Evolutionary conservation across 2,888 invertebrate species (phyloP).

Genomic region (Drosophila tripunctata): DNA sequence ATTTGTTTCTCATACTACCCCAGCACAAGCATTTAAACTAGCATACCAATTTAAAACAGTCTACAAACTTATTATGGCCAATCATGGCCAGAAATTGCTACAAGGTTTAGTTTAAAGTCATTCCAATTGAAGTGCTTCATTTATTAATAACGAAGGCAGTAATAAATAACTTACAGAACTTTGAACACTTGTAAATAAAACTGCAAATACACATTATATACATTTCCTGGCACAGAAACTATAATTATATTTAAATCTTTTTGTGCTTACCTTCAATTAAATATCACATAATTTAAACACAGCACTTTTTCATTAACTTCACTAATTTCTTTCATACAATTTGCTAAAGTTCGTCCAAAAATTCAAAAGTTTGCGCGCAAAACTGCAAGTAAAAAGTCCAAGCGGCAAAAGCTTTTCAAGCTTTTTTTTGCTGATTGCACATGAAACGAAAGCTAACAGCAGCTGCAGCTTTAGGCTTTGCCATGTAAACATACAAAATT

Average conservation of each 20-base stretch:
- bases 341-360: background rate
- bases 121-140: background rate
- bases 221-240: no score
- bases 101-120: background rate
- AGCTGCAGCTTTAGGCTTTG: conserved; percentile 42
- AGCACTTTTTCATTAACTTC: no score
- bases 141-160: background rate
- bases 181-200: no score
- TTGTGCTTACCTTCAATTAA: no score
- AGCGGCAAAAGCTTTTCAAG: conserved; percentile 40
- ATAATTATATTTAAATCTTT: no score
- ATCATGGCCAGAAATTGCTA: conserved; percentile 4
- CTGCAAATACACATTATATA: no score
- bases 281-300: no score
- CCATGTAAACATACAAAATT: conserved; percentile 5
- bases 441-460: conserved; percentile 45
- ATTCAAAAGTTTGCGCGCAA: conserved; percentile 42
- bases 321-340: background rate
- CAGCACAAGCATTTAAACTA: conserved; percentile 11
- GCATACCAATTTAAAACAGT: conserved; percentile 27
- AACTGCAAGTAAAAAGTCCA: conserved; percentile 25
- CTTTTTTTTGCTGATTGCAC: conserved; percentile 44
- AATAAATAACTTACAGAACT: no score
- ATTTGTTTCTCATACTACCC: conserved; percentile 40
- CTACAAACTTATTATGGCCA: conserved; percentile 7